Percentiles rank a stretch among this genome's conserved stretches.
phyloP scores from a whole-genome alignment of 1,140 invertebrate species.

The Bathynomus jamesi region DNA sequence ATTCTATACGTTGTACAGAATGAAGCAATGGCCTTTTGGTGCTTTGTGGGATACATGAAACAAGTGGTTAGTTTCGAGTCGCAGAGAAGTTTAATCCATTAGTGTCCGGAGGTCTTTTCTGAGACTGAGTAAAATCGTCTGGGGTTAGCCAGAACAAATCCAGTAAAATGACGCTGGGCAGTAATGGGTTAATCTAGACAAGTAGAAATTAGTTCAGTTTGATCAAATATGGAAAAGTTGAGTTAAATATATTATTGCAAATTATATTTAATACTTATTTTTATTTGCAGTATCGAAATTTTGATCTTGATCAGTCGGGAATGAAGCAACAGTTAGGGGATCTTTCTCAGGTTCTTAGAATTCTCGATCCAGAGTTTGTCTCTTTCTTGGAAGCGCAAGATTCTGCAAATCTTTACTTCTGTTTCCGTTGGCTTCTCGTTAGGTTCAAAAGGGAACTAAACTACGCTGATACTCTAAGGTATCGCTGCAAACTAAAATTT shows the following conservation, averaged over 20 bases:
- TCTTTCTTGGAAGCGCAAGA: slow-evolving; percentile 82
- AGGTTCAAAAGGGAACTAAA: slow-evolving; percentile 57
- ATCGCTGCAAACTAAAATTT: too few relatives aligned
- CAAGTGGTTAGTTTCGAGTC: slow-evolving; percentile 57
- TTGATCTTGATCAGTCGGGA: slow-evolving; percentile 93
- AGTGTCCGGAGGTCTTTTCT: too few relatives aligned
- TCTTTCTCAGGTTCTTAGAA: slow-evolving; percentile 68
- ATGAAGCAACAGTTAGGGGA: slow-evolving; percentile 90
- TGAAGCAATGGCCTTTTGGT: slow-evolving; percentile 98
- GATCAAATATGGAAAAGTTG: too few relatives aligned
- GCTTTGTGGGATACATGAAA: slow-evolving; percentile 98
- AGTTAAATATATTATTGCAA: too few relatives aligned
- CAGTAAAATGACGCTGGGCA: too few relatives aligned
- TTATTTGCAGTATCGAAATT: slow-evolving; percentile 70
- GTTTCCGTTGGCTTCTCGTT: slow-evolving; percentile 74
- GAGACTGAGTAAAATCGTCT: too few relatives aligned
- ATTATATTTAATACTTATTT: slow-evolving; percentile 23
- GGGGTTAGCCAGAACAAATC: too few relatives aligned
- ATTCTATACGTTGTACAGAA: slow-evolving; percentile 82
- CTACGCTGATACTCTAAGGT: slow-evolving; percentile 37
- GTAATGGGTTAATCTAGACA: too few relatives aligned
- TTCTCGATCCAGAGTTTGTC: slow-evolving; percentile 74
- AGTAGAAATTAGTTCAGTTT: too few relatives aligned
- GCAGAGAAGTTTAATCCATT: too few relatives aligned
- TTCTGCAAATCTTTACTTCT: slow-evolving; percentile 97